Percentiles rank a stretch among this genome's conserved stretches.
Evolutionary conservation across 2,113 vertebrate species (phyloP).

Genomic region (Mustelus asterias): DNA sequence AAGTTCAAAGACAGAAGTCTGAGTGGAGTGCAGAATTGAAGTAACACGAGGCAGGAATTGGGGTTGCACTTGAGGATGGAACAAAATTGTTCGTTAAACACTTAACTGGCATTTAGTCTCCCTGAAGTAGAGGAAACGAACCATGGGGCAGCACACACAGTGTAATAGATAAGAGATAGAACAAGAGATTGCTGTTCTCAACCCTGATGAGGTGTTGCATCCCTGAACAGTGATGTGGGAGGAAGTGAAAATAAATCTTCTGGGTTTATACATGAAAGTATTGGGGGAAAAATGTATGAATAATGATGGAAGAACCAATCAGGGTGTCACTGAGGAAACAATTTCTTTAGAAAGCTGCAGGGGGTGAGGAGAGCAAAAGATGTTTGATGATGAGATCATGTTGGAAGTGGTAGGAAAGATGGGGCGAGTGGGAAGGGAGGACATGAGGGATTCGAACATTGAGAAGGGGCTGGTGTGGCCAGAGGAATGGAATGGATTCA

Average conservation of each 20-base stretch:
- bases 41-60: not conserved
- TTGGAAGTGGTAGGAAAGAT: not conserved
- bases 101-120: not conserved
- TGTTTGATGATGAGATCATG: not conserved
- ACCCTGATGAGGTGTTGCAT: not conserved
- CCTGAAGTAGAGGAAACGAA: not conserved
- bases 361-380: not conserved
- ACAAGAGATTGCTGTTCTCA: not conserved
- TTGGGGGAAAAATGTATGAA: not conserved
- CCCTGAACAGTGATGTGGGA: not conserved
- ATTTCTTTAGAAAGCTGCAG: not conserved
- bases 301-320: not conserved
- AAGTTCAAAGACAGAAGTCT: not conserved
- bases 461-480: not conserved
- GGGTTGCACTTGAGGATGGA: not conserved
- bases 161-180: not conserved
- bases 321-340: not conserved
- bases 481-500: not conserved
- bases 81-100: not conserved
- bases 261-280: not conserved
- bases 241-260: not conserved
- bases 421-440: not conserved
- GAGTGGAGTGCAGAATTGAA: not conserved
- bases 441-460: not conserved
- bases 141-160: not conserved